Conservation (phyloP, 2,888 invertebrate genomes). For the Troides aeacus region DNA sequence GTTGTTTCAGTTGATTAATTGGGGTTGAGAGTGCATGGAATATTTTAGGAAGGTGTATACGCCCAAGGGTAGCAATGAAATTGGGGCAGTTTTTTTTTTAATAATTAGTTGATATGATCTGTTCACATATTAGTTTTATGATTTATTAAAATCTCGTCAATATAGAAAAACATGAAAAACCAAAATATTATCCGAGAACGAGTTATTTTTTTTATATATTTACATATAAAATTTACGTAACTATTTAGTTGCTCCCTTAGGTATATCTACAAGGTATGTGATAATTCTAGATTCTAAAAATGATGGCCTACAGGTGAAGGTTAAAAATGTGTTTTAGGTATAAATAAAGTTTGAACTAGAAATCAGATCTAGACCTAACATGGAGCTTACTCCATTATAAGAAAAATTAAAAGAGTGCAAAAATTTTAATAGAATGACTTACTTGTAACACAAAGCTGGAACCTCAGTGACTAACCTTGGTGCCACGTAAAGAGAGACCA, state of each 20-base stretch:
- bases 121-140: not conserved
- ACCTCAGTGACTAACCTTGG: no score
- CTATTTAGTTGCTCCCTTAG: conserved; percentile 75
- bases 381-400: not conserved
- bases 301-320: conserved; percentile 3
- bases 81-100: not conserved
- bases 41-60: not conserved
- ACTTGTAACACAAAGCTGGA: no score
- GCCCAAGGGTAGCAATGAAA: not conserved
- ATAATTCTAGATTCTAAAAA: conserved; percentile 38
- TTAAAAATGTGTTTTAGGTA: conserved; percentile 5
- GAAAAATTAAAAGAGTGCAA: not conserved
- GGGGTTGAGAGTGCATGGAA: no score
- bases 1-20: no score
- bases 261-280: conserved; percentile 65
- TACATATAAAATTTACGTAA: conserved; percentile 53
- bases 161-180: conserved; percentile 25
- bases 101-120: conserved; percentile 8
- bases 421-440: not conserved
- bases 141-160: not conserved
- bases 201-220: conserved; percentile 45
- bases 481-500: no score
- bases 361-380: not conserved
- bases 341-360: conserved; percentile 3
- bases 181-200: conserved; percentile 26